Conservation (phyloP, 2,888 invertebrate species). For the Bellardia bayeri region DNA sequence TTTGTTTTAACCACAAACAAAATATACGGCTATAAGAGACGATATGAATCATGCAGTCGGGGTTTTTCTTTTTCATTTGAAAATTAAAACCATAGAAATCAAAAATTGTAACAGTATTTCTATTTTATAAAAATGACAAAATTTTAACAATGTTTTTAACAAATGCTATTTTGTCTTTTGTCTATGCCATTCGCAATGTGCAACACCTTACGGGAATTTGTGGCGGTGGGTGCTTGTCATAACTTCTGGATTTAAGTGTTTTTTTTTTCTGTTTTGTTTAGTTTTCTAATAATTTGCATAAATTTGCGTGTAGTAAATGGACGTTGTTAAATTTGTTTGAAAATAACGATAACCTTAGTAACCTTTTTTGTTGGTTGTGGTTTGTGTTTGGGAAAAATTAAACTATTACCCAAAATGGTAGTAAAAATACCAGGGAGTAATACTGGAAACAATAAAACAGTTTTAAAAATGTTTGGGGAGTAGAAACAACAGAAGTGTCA, state of each 20-base stretch:
- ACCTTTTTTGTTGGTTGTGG: slow-evolving; percentile 22
- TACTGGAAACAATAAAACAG: neutral
- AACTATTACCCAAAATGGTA: slow-evolving; percentile 17
- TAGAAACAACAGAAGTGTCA: neutral
- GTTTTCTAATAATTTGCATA: slow-evolving; percentile 44
- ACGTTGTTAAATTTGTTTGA: slow-evolving; percentile 52
- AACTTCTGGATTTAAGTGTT: slow-evolving; percentile 50
- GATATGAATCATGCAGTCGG: slow-evolving; percentile 52
- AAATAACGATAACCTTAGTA: slow-evolving; percentile 44
- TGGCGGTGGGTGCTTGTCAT: slow-evolving; percentile 49
- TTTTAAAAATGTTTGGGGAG: neutral
- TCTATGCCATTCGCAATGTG: neutral
- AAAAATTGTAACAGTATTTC: slow-evolving; percentile 32
- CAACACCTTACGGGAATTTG: slow-evolving; percentile 66
- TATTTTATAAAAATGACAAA: slow-evolving; percentile 18
- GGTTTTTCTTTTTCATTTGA: slow-evolving; percentile 12
- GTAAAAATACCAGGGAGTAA: neutral
- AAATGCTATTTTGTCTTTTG: neutral
- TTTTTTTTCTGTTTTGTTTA: neutral
- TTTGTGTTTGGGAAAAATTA: slow-evolving; percentile 10
- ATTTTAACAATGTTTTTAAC: slow-evolving; percentile 26
- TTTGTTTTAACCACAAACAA: slow-evolving; percentile 21
- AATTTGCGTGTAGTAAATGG: slow-evolving; percentile 56
- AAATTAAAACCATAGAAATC: neutral
- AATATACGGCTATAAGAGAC: neutral